Base-by-base conservation (phyloP, 2,797 vertebrate species). In the Hydrolagus colliei region DNA sequence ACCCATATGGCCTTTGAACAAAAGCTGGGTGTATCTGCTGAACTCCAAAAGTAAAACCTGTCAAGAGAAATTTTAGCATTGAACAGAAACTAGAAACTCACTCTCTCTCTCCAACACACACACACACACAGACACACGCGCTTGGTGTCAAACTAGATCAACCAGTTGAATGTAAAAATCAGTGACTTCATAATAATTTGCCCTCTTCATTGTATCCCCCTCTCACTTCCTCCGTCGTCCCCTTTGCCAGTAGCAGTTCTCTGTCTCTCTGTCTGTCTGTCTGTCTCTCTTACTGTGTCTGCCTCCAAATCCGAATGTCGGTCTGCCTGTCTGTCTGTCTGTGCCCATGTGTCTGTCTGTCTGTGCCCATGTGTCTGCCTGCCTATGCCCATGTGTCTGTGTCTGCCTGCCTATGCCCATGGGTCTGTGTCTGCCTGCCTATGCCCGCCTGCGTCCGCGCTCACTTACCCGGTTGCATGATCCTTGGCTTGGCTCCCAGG, bases 1-100 rank as follows among this genome's bases (percentile, higher is more conserved):
- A 99, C 98, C 98, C 98, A 89, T 98, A 99, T 92, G 97, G 97
- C 94, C 98, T 97, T 90, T 99, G 98, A 92, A 99, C 99, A 92
- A 99, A 98, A 73, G 98, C 97, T 80, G 98, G 98, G 92, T 99
- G 98, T 92, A 99, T 97, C 86, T 99, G 98, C 87, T 98, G 98
- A 89, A 99, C 97, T 75, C 98, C 98, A 92, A 99, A 98, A 88
- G 97, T 96, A 93, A 99, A 99, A 92, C 98, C 98, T 99, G 92
- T 52, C 85, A 89, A 91, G 27, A 87, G 92, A 93, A 18, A 12
- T 5, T 18, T 75, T 62, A 86, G 16, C 41, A 52, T 6, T 52
- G 72, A 62, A 59, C n/a, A 14, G 61, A 85, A 62, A 72, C 87
- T 52, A 72, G 6, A 18, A 65, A 9, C 59, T 22, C 41, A 61